These are phyloP conservation scores for Colinus virginianus DNA, from an alignment of 2,113 vertebrate genomes.

Conservation along the genomic window DNA sequence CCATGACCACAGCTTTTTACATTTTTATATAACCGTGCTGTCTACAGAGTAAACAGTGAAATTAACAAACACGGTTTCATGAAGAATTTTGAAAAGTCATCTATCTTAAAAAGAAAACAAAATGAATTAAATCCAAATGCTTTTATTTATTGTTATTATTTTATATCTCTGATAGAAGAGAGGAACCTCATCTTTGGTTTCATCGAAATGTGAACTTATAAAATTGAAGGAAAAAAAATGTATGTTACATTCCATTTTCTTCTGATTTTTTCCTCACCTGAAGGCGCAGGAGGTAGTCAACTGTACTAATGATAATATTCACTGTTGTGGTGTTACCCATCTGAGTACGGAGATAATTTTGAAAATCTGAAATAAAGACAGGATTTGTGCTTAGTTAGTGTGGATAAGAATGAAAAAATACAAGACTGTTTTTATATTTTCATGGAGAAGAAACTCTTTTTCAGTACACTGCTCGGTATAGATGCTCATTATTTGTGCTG, in stretches of 20 bases:
- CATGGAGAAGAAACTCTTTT: background rate
- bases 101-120: background rate
- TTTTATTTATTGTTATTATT: background rate
- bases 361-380: slow-evolving; percentile 87
- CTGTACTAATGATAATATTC: slow-evolving; percentile 97
- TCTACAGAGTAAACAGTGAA: background rate
- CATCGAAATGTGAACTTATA: background rate
- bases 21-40: background rate
- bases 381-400: slow-evolving; percentile 2
- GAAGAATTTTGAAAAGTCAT: background rate
- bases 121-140: background rate
- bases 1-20: background rate
- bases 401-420: background rate
- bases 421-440: background rate
- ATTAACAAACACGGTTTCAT: background rate
- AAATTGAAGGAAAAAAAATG: background rate
- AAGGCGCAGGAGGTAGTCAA: slow-evolving; percentile 95
- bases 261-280: slow-evolving; percentile 81
- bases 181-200: background rate
- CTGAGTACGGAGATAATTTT: slow-evolving; percentile 96
- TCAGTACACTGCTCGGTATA: background rate
- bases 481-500: background rate
- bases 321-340: slow-evolving; percentile 98
- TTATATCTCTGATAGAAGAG: background rate
- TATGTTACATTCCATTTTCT: background rate